phyloP scores from a whole-genome alignment of 2,797 vertebrate genomes.

The Tenualosa thibaudeaui region DNA sequence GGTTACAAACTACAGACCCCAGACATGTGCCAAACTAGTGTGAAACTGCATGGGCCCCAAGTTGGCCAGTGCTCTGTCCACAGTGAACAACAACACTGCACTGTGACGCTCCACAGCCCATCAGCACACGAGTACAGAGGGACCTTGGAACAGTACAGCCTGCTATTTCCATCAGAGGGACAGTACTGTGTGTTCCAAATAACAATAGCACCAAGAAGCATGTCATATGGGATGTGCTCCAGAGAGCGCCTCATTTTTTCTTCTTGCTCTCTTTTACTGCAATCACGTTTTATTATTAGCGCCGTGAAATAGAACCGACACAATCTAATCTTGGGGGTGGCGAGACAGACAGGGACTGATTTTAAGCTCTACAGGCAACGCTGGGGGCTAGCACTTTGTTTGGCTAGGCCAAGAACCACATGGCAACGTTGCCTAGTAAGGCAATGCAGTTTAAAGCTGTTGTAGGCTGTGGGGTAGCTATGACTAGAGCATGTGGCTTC shows the following conservation, averaged over 20 bases:
- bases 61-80: conserved; percentile 3
- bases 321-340: conserved; percentile 17
- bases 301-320: conserved; percentile 30
- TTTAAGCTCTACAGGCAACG: neutral
- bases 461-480: neutral
- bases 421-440: conserved; percentile 21
- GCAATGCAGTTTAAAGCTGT: conserved; percentile 11
- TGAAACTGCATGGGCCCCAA: conserved; percentile 19
- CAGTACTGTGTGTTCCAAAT: conserved; percentile 63
- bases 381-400: neutral
- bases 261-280: conserved; percentile 34
- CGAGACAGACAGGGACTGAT: neutral
- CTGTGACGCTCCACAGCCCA: neutral
- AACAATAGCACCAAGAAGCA: conserved; percentile 62
- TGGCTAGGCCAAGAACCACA: neutral
- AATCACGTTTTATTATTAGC: conserved; percentile 60
- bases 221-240: conserved; percentile 53
- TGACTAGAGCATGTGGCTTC: neutral
- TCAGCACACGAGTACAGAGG: conserved; percentile 30
- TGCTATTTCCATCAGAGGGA: conserved; percentile 58
- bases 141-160: conserved; percentile 41
- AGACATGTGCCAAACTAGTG: conserved; percentile 11
- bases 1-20: neutral
- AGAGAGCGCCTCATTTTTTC: conserved; percentile 31
- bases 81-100: neutral